Evolutionary conservation across 2,797 vertebrate genomes (phyloP).

Genomic region (Cheirogaleus major): DNA sequence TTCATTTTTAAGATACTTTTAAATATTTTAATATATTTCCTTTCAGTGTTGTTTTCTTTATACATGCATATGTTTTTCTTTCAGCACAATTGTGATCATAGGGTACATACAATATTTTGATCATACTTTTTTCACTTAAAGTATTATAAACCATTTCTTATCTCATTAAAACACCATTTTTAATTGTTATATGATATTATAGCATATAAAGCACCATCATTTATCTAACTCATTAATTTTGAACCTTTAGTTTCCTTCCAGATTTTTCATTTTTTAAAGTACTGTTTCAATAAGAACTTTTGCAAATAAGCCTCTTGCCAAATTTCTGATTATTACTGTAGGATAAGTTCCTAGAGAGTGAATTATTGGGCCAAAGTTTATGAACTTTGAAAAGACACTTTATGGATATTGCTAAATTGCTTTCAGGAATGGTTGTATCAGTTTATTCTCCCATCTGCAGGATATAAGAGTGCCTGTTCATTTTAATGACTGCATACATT

Average conservation of each 20-base stretch:
- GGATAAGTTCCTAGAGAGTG: neutral
- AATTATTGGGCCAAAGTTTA: neutral
- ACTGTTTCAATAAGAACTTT: constrained; percentile 20
- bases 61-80: constrained; percentile 30
- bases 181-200: neutral
- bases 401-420: neutral
- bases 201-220: neutral
- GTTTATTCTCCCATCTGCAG: neutral
- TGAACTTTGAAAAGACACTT: neutral
- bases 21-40: constrained; percentile 34
- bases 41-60: constrained; percentile 29
- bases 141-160: neutral
- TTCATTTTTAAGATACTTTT: constrained; percentile 38
- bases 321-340: constrained; percentile 20
- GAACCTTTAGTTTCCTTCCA: neutral
- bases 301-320: constrained; percentile 1
- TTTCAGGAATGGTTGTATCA: constrained; percentile 15
- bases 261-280: neutral
- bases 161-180: neutral
- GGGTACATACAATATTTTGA: neutral
- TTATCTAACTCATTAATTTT: constrained; percentile 32
- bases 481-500: neutral
- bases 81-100: constrained; percentile 15
- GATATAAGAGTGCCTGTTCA: neutral
- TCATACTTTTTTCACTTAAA: constrained; percentile 27